Evolutionary conservation across 2,113 vertebrate species (phyloP).

Genomic region (Cololabis saira): DNA sequence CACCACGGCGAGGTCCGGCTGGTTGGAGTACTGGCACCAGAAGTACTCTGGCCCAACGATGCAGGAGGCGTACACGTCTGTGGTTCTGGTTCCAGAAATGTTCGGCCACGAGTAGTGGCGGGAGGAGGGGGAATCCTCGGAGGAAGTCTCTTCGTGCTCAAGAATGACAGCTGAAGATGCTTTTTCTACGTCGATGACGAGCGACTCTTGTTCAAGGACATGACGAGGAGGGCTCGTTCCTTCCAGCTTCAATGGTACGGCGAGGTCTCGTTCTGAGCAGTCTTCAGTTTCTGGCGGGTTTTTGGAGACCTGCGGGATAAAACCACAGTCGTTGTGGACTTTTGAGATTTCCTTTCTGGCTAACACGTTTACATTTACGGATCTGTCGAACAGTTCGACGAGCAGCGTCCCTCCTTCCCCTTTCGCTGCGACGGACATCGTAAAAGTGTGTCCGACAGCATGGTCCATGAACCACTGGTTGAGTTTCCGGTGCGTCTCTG

Average conservation of each 20-base stretch:
- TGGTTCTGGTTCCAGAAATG: constrained; percentile 63
- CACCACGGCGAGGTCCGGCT: constrained; percentile 70
- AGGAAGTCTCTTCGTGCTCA: constrained; percentile 67
- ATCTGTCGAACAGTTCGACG: constrained; percentile 85
- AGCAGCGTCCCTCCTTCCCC: constrained; percentile 84
- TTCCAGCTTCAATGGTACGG: neutral
- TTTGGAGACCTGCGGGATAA: neutral
- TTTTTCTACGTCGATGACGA: constrained; percentile 4
- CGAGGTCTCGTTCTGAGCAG: neutral
- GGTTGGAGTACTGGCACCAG: constrained; percentile 84
- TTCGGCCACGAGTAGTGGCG: constrained; percentile 69
- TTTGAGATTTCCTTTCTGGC: constrained; percentile 74
- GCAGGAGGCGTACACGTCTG: constrained; percentile 78
- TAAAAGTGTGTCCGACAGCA: constrained; percentile 76
- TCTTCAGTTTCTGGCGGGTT: neutral
- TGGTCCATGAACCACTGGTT: constrained; percentile 85
- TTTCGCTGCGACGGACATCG: constrained; percentile 83
- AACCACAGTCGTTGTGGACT: neutral
- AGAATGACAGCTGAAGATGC: constrained; percentile 77
- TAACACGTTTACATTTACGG: constrained; percentile 81
- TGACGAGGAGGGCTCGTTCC: neutral
- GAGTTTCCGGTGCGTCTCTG: constrained; percentile 76
- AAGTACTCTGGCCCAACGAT: constrained; percentile 84
- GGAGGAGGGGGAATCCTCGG: constrained; percentile 16
- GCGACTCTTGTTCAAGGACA: neutral